A percentile compares a stretch with the other conserved stretches of the same genome.
Evolutionary conservation across 1,140 invertebrate species (phyloP).

Genomic region (Zaprionus kolodkinae): DNA sequence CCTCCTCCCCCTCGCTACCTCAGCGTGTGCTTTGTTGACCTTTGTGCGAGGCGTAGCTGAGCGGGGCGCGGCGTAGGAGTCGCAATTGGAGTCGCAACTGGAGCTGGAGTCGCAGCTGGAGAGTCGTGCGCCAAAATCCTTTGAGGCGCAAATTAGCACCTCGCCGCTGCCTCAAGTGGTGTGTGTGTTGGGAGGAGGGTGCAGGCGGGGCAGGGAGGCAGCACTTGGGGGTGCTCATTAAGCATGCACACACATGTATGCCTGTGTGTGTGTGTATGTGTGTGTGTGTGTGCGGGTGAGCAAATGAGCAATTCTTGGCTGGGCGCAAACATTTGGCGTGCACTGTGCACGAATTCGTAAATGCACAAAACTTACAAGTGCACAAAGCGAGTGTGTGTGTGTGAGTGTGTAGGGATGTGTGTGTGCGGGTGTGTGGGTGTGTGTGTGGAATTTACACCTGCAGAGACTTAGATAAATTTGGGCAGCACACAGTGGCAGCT

Average conservation of each 20-base stretch:
- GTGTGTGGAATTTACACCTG: slow-evolving; percentile 49
- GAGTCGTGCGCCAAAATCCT: slow-evolving; percentile 65
- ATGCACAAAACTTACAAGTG: slow-evolving; percentile 34
- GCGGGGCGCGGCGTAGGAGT: neutral
- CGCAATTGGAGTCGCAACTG: neutral
- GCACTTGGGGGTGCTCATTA: slow-evolving; percentile 51
- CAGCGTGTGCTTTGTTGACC: slow-evolving; percentile 36
- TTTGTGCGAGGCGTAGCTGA: slow-evolving; percentile 20
- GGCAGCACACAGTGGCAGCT: slow-evolving; percentile 37
- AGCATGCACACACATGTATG: slow-evolving; percentile 50
- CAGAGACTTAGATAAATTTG: slow-evolving; percentile 59
- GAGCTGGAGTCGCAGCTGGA: slow-evolving; percentile 5
- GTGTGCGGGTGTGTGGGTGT: slow-evolving; percentile 1
- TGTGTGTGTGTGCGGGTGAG: slow-evolving; percentile 14
- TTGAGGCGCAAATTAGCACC: slow-evolving; percentile 76
- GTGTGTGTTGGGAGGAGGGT: no score
- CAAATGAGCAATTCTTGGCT: slow-evolving; percentile 48
- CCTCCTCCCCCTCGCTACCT: no score
- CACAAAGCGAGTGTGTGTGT: slow-evolving; percentile 8
- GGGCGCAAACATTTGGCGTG: slow-evolving; percentile 47
- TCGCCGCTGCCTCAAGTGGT: slow-evolving; percentile 42
- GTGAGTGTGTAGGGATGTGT: neutral
- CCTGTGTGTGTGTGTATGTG: slow-evolving; percentile 25
- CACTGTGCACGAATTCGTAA: slow-evolving; percentile 33
- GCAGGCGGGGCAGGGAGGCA: neutral